Evolutionary conservation across 2,113 vertebrate species (phyloP), one percentile per base, ranked within the genome.

Genomic region (Callipepla californica): DNA sequence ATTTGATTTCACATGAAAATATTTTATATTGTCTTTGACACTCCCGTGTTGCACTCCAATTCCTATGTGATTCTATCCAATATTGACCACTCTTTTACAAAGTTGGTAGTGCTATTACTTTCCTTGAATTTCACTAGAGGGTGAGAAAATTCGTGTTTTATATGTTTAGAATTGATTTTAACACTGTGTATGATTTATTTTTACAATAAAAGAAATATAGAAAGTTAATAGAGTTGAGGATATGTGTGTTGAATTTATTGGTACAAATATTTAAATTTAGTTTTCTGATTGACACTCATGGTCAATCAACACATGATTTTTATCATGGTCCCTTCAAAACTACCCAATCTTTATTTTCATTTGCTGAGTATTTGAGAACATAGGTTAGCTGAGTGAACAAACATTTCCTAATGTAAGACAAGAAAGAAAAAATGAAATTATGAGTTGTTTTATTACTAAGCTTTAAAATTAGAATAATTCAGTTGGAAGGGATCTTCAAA

Each of bases 341-440:
- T 26, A 67, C 8, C 3, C 5, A 59, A n/a, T 20, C 51, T 1
- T 34, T 19, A 4, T 34, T 18, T n/a, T 72, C 34, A 40, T 77
- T 83, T 83, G 9, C 7, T 42, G 47, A 8, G 6, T 18, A 36
- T 18, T 44, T 38, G 1, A 69, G 77, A 42, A 40, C 28, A 21
- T 36, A 17, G 2, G 48, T 67, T 16, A 40, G 3, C 30, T 53
- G 18, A 2, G 2, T 66, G 59, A 77, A 66, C 3, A 72, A 36
- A 0, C 0, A 22, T 53, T 74, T 86, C 7, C 1, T 77, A 36
- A 12, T 7, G 4, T n/a, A 66, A 57, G 5, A 34, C 2, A 40
- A 87, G 50, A 30, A 91, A 45, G 13, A 34, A 59, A 87, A 15
- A 5, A 51, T 15, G 14, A n/a, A 25, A 2, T 17, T 3, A 21